phyloP scores from a whole-genome alignment of 2,888 invertebrate genomes.

The Branchellion lobata region DNA sequence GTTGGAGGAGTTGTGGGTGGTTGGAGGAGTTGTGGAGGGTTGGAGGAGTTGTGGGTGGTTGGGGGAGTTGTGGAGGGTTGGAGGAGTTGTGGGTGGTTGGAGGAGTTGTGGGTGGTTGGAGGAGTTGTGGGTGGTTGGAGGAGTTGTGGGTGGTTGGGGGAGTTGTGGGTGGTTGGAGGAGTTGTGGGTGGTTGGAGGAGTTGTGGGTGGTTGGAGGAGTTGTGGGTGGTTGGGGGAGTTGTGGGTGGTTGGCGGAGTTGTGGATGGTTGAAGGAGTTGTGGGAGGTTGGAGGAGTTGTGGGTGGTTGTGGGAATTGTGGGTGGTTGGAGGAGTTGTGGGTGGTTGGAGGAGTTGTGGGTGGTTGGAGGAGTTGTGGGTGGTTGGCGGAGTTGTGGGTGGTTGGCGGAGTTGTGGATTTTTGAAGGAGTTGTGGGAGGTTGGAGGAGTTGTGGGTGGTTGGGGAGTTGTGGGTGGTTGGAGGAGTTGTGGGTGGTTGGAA shows the following conservation, averaged over 20 bases:
- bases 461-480: background rate
- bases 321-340: conserved; percentile 84
- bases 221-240: background rate
- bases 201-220: background rate
- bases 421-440: background rate
- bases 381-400: background rate
- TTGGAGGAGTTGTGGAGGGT: background rate
- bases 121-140: conserved; percentile 76
- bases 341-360: conserved; percentile 71
- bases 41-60: too few relatives aligned
- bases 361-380: conserved; percentile 53
- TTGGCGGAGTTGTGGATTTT: background rate
- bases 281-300: conserved; percentile 92
- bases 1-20: too few relatives aligned
- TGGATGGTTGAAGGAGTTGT: conserved; percentile 67
- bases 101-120: conserved; percentile 82
- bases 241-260: background rate
- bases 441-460: background rate
- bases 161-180: conserved; percentile 54
- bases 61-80: background rate
- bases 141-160: conserved; percentile 85
- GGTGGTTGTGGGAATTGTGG: conserved; percentile 71
- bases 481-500: background rate
- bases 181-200: background rate
- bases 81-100: conserved; percentile 77